Conservation (phyloP, 2,113 vertebrate species). For the Ranitomeya imitator region DNA sequence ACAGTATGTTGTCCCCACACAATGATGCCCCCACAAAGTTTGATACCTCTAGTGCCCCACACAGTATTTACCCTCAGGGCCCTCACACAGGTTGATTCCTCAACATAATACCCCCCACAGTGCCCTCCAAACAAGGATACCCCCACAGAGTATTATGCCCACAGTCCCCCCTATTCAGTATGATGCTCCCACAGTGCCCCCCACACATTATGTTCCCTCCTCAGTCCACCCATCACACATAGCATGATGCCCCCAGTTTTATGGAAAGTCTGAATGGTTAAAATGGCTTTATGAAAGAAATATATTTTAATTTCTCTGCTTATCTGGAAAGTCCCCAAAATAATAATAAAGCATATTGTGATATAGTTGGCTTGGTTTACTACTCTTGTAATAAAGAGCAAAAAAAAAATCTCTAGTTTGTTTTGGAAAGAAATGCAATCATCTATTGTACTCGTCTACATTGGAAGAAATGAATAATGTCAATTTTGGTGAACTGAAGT, state of each 20-base stretch:
- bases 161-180: no score
- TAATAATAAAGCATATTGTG: constrained; percentile 9
- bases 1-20: no score
- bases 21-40: no score
- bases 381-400: constrained; percentile 3
- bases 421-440: not conserved
- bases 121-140: no score
- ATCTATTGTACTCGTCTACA: not conserved
- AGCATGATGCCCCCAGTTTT: not conserved
- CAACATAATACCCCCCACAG: no score
- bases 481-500: not conserved
- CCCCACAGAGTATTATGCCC: no score
- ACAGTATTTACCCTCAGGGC: no score
- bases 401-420: not conserved
- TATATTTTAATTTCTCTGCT: not conserved
- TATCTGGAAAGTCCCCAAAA: constrained; percentile 8
- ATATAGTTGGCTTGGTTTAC: not conserved
- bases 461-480: not conserved
- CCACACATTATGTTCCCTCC: no score
- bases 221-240: not conserved
- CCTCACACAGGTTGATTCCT: no score
- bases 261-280: constrained; percentile 41
- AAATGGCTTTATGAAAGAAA: constrained; percentile 31
- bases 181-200: no score
- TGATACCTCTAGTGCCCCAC: no score